Base-by-base conservation (phyloP, 2,797 vertebrate genomes). In the Lerista edwardsae region DNA sequence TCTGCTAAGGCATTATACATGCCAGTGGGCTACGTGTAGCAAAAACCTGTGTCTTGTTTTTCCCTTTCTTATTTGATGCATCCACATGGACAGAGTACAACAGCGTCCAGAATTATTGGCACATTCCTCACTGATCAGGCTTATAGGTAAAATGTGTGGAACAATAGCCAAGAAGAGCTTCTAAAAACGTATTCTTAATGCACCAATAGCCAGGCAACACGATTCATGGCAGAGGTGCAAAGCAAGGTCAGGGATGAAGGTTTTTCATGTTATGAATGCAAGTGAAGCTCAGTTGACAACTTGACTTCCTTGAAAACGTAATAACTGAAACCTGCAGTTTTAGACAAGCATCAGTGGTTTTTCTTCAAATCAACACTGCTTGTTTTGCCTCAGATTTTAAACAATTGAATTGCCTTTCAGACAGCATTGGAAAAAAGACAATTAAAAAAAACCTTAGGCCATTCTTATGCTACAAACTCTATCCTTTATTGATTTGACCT, bases 201-300 rank as follows among this genome's bases (percentile, higher is more conserved):
- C 77, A 68, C 0, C 57, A 80, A 78, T 23, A 89, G 57, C 1
- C n/a, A 6, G 83, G 78, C 1, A 55, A 27, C 8, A 1, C 36
- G 25, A 64, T 64, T 59, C 0, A 14, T 29, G 61, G 27, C 8
- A 83, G 85, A 41, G 51, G 51, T 31, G 68, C 82, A 51, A 84
- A 64, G 8, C 15, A 27, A 10, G 73, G 57, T 0, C 11, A 34
- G 6, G 25, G 23, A 11, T 76, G 75, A 61, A 61, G 34, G 44
- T 83, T 17, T 87, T 75, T 65, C 61, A 39, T 83, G 8, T 62
- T 61, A 86, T 80, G 47, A 89, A 89, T 75, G 64, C 1, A 51
- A 83, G 25, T 79, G 15, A 47, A 88, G 71, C 68, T 2, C 39
- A n/a, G 0, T 64, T 75, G 14, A 12, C n/a, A 57, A 59, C 10